Evolutionary conservation across 1,140 invertebrate genomes (phyloP), one percentile per base, ranked within the genome.

Genomic region (Diorhabda sublineata): DNA sequence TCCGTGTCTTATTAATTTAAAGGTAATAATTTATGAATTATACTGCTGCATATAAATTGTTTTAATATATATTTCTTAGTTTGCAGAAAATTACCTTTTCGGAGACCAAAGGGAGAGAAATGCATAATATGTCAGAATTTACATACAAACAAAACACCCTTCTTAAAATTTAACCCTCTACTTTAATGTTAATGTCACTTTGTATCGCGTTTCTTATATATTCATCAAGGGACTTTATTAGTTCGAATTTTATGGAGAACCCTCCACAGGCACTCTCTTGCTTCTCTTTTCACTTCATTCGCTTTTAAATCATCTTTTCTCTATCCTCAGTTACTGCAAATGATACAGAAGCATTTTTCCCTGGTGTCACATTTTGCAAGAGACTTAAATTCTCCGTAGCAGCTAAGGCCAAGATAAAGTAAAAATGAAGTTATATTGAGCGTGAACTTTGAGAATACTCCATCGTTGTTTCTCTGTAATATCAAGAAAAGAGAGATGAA

Each of bases 211-310:
- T 77, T 77, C 75, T 77, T 77, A 77, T 77, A 77, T 77, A 77
- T 77, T 77, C 76, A 77, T 77, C 76, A 77, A 77, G 76, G 76
- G 76, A 77, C 76, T 77, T 76, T 77, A 77, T 77, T 77, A 77
- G 74, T 73, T 70, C 68, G 61, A 68, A 62, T 68, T 62, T 63
- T 57, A 43, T 11, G 52, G 9, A 47, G 59, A 63, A 63, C 43
- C 4, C 44, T 65, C 70, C 11, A 41, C 70, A 65, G 59, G 70
- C 64, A 56, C n/a, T 7, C 8, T 8, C 8, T 42, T 61, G n/a
- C 60, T 58, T 52, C 3, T 45, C 58, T 66, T 47, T 62, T 68
- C 45, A 44, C 45, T 45, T 45, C 56, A 9, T 68, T 63, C 47
- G 47, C 45, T 9, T 63, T 57, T 44, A n/a, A 5, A 43, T 67